A percentile compares a stretch with the other conserved stretches of the same genome.
These are phyloP conservation scores for Pelodytes ibericus DNA, from an alignment of 2,797 vertebrate species.

Conservation along the genomic window DNA sequence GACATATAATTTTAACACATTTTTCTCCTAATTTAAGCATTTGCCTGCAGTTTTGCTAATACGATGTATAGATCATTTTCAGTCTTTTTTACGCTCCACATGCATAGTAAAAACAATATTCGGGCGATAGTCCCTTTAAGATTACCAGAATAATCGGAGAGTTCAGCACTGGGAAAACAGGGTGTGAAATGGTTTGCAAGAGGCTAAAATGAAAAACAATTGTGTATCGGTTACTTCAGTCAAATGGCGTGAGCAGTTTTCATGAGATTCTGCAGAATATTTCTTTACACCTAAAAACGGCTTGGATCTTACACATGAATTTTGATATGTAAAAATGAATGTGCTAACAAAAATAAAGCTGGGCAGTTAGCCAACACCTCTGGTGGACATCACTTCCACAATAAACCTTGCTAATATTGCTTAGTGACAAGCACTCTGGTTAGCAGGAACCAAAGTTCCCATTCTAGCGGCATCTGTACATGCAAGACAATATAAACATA, in stretches of 20 bases:
- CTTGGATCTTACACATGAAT: neutral
- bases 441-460: neutral
- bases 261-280: neutral
- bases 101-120: too few relatives aligned
- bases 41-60: too few relatives aligned
- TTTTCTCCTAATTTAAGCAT: too few relatives aligned
- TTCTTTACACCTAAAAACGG: neutral
- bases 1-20: too few relatives aligned
- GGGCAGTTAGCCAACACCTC: neutral
- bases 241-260: neutral
- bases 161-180: too few relatives aligned
- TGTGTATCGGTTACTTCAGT: neutral
- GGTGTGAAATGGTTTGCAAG: too few relatives aligned
- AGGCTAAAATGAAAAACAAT: too few relatives aligned
- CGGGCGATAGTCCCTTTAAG: too few relatives aligned
- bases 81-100: too few relatives aligned
- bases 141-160: too few relatives aligned
- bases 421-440: neutral
- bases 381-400: neutral
- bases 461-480: neutral
- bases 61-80: too few relatives aligned
- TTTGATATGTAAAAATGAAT: neutral
- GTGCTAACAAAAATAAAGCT: neutral
- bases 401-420: neutral
- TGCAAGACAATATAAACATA: too few relatives aligned